Conservation (phyloP, 2,113 vertebrate species). For the Tachysurus fulvidraco region DNA sequence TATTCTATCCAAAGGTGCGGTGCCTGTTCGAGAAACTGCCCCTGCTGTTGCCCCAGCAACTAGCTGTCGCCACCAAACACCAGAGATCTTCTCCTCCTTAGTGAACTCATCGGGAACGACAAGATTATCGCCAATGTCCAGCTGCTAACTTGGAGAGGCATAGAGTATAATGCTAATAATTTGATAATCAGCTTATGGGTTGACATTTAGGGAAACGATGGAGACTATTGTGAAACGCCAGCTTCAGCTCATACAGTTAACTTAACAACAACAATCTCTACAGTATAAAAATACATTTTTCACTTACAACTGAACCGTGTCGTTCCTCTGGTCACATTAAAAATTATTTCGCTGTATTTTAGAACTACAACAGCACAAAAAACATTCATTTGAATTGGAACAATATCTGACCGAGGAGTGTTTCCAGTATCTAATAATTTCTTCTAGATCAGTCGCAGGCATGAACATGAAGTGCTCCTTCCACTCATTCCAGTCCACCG, state of each 20-base stretch:
- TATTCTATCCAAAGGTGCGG: constrained; percentile 87
- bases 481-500: constrained; percentile 96
- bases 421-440: constrained; percentile 91
- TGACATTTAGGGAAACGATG: not conserved
- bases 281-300: not conserved
- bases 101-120: constrained; percentile 93
- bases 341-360: not conserved
- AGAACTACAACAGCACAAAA: not conserved
- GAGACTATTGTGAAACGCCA: not conserved
- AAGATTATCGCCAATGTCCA: constrained; percentile 92
- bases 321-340: not conserved
- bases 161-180: constrained; percentile 48
- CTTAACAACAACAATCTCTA: not conserved
- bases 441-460: constrained; percentile 85
- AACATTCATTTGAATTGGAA: not conserved
- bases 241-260: not conserved
- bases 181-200: not conserved
- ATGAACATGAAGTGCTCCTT: constrained; percentile 90
- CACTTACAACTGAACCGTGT: not conserved
- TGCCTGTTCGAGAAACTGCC: constrained; percentile 88
- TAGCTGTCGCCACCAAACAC: constrained; percentile 92
- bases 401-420: constrained; percentile 77
- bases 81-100: constrained; percentile 86
- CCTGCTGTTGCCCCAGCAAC: constrained; percentile 84
- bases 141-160: constrained; percentile 71